Evolutionary conservation across 2,797 vertebrate species (phyloP).

Genomic region (Hippoglossus hippoglossus): DNA sequence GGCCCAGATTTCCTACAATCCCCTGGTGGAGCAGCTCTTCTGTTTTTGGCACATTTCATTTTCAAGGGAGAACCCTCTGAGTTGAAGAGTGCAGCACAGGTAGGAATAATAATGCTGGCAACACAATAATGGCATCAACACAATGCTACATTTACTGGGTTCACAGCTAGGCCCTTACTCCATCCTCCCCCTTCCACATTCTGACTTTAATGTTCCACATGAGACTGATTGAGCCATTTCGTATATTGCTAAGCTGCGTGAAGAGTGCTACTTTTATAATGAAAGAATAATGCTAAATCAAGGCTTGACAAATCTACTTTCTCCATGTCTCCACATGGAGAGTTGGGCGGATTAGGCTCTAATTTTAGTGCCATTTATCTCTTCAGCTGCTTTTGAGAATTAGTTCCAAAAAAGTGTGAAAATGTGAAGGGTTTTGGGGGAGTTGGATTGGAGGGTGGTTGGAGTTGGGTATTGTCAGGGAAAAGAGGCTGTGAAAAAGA

Average conservation of each 20-base stretch:
- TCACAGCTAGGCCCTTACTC: constrained; percentile 48
- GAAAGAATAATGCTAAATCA: constrained; percentile 78
- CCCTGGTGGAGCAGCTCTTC: constrained; percentile 48
- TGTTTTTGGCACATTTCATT: constrained; percentile 50
- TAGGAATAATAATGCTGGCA: constrained; percentile 36
- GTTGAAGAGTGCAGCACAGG: constrained; percentile 63
- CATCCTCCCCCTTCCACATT: constrained; percentile 19
- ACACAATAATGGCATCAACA: constrained; percentile 34
- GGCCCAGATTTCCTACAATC: constrained; percentile 65
- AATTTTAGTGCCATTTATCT: constrained; percentile 80
- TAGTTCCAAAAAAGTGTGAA: constrained; percentile 74
- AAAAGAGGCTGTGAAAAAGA: constrained; percentile 56
- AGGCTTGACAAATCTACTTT: constrained; percentile 82
- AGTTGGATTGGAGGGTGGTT: constrained; percentile 36
- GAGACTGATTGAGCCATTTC: constrained; percentile 76
- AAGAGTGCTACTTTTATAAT: constrained; percentile 73
- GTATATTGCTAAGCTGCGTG: constrained; percentile 73
- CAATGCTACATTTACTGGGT: constrained; percentile 58
- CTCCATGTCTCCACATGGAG: constrained; percentile 75
- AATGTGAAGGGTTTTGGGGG: constrained; percentile 54
- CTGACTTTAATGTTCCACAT: constrained; percentile 50
- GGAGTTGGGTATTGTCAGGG: constrained; percentile 61
- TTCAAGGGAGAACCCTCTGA: constrained; percentile 22
- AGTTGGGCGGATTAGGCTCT: constrained; percentile 71
- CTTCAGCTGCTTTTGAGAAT: constrained; percentile 73